These are phyloP conservation scores for Schizaphis graminum DNA, from an alignment of 2,888 invertebrate species.

Conservation along the genomic window DNA sequence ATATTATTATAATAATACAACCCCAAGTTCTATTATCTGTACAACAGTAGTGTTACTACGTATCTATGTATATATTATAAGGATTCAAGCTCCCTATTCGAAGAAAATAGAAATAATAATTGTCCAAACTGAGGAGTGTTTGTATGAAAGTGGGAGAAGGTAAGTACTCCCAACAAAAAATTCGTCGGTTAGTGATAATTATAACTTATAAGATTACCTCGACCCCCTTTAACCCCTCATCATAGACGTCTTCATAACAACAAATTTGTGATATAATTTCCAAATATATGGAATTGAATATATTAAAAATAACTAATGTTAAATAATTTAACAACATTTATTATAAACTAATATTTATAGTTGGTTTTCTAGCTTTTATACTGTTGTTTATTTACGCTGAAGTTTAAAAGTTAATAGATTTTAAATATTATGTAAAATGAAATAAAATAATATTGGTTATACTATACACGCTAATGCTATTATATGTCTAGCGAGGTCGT, in stretches of 20 bases:
- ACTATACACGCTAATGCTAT: too few relatives aligned
- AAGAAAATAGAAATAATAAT: background rate
- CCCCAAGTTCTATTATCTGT: background rate
- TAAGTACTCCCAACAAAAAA: background rate
- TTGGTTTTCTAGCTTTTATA: background rate
- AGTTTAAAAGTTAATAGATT: background rate
- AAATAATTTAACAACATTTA: too few relatives aligned
- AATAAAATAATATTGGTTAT: background rate
- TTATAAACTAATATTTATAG: background rate
- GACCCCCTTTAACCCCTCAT: background rate
- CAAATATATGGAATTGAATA: background rate
- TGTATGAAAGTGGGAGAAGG: background rate
- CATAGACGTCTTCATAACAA: background rate
- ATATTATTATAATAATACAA: background rate
- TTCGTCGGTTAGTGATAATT: background rate
- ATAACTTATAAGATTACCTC: background rate
- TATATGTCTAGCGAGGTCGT: background rate
- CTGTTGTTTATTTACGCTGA: too few relatives aligned
- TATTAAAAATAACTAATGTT: too few relatives aligned
- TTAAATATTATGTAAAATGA: background rate
- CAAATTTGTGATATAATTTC: background rate
- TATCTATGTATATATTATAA: background rate
- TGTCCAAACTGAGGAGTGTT: background rate
- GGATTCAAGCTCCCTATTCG: background rate
- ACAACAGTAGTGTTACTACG: background rate